Base-by-base conservation (phyloP, 2,113 vertebrate genomes). In the Nesogale talazaci region DNA sequence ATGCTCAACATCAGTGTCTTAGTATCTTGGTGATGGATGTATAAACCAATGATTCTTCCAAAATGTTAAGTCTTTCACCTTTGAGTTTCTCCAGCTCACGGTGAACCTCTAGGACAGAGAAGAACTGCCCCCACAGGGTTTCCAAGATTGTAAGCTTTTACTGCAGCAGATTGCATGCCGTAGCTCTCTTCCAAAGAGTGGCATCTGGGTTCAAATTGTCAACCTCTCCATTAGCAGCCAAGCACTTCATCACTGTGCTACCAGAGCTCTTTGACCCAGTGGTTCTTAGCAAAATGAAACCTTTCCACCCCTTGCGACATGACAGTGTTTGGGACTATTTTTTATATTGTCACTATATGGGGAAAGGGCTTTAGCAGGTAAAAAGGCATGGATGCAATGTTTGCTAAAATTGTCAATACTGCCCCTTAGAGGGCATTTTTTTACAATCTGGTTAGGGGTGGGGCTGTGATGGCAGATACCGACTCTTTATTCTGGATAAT, bases 201-300 rank as follows among this genome's bases (percentile, higher is more conserved):
- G 29, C 10, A n/a, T 29, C 14, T 34, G 31, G 17, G n/a, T 70
- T 70, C 4, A 6, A 70, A 70, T 16, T 20, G 1, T 17, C 15
- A 15, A 20, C 69, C 31, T 34, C 34, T 52, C 46, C 34, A n/a
- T 70, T 70, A 34, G n/a, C 31, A 34, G 14, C 3, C 16, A 16
- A 69, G 67, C 31, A 29, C 69, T 70, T 20, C n/a, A 34, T 16
- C 17, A 34, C n/a, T 70, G n/a, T 17, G 46, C 46, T 12, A 52
- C 46, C 46, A 52, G 46, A 52, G 14, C 46, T 52, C 46, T n/a
- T 70, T 70, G 20, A 70, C 20, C 6, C 31, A 59, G 7, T 70
- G 34, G 6, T 94, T 96, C 40, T 88, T 63, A 90, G 23, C 34
- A 29, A 79, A 79, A 61, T 25, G 46, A 16, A 75, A 9, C 56